phyloP scores from a whole-genome alignment of 2,888 invertebrate species.

The Orthonevra nobilis region DNA sequence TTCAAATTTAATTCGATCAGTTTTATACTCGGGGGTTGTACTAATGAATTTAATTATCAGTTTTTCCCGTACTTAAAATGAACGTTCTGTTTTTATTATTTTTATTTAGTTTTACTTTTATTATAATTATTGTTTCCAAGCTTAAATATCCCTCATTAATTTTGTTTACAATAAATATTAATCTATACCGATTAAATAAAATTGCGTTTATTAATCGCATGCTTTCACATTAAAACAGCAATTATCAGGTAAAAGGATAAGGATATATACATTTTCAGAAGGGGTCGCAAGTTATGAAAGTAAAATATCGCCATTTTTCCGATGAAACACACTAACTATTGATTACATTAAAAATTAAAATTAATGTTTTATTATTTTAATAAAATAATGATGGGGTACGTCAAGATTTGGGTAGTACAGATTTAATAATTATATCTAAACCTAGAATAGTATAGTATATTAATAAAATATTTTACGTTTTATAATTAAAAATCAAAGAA shows the following conservation, averaged over 20 bases:
- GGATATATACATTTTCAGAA: conserved; percentile 10
- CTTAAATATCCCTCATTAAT: conserved; percentile 32
- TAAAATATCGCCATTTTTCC: background rate
- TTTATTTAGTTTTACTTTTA: conserved; percentile 3
- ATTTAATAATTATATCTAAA: too few species aligned
- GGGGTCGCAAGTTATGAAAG: background rate
- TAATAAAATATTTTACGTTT: too few species aligned
- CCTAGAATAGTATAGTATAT: too few species aligned
- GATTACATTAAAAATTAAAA: too few species aligned
- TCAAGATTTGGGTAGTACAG: too few species aligned
- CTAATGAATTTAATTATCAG: conserved; percentile 38
- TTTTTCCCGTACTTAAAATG: conserved; percentile 24
- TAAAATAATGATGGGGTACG: too few species aligned
- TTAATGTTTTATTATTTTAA: too few species aligned
- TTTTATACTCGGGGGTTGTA: conserved; percentile 68
- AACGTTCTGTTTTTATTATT: conserved; percentile 28
- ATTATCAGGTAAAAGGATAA: conserved; percentile 33
- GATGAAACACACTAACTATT: too few species aligned
- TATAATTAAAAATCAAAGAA: too few species aligned
- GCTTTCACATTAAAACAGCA: conserved; percentile 35
- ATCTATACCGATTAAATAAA: conserved; percentile 37
- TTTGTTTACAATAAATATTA: conserved; percentile 52
- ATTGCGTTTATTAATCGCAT: conserved; percentile 66
- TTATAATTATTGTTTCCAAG: conserved; percentile 8
- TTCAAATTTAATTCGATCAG: conserved; percentile 38